Conservation (phyloP, 2,797 vertebrate species). For the Anomalospiza imberbis region DNA sequence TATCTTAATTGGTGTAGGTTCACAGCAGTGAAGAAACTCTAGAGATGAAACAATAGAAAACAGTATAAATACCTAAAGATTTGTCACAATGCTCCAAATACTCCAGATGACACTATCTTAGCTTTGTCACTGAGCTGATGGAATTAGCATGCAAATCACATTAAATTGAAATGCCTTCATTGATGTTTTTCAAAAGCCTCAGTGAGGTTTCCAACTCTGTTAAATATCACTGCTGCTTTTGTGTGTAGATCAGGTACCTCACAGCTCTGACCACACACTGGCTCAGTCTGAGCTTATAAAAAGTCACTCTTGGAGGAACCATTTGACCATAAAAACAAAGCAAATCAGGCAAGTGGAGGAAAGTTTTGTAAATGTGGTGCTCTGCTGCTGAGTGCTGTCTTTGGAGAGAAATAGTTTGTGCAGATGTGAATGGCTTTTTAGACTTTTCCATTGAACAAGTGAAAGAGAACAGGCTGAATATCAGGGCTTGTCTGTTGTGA, state of each 20-base stretch:
- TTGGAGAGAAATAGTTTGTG: background rate
- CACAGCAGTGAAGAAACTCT: background rate
- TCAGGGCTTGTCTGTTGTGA: background rate
- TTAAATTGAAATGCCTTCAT: background rate
- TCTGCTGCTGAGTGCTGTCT: background rate
- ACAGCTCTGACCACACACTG: background rate
- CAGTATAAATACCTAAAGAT: background rate
- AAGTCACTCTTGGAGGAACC: background rate
- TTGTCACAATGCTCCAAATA: background rate
- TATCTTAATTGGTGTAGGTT: background rate
- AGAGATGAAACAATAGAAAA: background rate
- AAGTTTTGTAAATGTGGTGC: background rate
- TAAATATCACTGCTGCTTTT: background rate
- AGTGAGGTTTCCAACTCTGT: background rate
- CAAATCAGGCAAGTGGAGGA: background rate
- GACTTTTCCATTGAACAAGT: rapidly evolving
- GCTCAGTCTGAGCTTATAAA: background rate
- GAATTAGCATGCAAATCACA: slow-evolving; percentile 18
- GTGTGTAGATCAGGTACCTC: background rate
- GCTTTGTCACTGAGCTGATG: background rate
- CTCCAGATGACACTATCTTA: background rate
- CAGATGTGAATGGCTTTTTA: background rate
- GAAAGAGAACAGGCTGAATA: background rate
- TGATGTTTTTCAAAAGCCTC: background rate
- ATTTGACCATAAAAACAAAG: background rate